Conservation (phyloP, 2,113 vertebrate genomes). For the Thryonomys swinderianus region DNA sequence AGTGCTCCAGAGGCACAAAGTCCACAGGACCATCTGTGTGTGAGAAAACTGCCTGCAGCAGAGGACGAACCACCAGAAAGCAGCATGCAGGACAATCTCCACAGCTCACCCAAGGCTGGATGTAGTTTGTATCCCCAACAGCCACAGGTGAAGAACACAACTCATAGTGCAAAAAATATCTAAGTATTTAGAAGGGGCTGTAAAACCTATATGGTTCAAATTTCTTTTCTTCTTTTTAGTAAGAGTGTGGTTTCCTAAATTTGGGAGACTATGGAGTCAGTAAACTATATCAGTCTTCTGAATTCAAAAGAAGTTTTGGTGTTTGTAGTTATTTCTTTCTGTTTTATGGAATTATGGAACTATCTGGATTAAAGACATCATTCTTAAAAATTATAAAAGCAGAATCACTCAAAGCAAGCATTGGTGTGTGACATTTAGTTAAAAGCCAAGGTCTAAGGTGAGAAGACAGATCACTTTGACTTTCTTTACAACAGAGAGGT, state of each 20-base stretch:
- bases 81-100: neutral
- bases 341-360: conserved; percentile 50
- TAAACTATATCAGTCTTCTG: conserved; percentile 16
- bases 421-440: neutral
- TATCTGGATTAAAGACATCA: conserved; percentile 34
- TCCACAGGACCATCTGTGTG: neutral
- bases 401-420: conserved; percentile 27
- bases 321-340: conserved; percentile 13
- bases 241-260: neutral
- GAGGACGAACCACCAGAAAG: neutral
- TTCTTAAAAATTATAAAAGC: conserved; percentile 38
- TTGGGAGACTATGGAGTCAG: neutral
- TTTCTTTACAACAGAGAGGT: neutral
- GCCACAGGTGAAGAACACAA: neutral
- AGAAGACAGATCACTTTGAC: neutral
- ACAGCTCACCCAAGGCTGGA: neutral
- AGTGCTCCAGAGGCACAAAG: neutral
- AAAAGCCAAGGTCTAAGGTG: neutral
- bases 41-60: neutral
- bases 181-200: neutral
- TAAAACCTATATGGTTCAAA: neutral
- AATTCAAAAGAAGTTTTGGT: neutral
- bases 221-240: neutral
- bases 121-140: neutral
- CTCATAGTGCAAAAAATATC: neutral